Conservation (phyloP, 2,113 vertebrate genomes). For the Vidua chalybeata region DNA sequence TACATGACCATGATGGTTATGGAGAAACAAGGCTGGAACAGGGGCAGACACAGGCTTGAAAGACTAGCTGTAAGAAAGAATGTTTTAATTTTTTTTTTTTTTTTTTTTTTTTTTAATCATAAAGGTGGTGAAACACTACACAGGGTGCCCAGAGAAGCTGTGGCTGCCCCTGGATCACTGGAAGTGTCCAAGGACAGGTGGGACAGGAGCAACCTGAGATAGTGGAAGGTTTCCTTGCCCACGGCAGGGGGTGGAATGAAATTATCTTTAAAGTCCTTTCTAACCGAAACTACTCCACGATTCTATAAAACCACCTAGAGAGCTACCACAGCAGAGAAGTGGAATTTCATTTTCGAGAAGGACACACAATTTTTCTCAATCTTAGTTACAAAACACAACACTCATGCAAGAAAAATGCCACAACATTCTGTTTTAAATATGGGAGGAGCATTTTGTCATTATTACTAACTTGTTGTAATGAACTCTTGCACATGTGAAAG, state of each 20-base stretch:
- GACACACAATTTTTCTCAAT: neutral
- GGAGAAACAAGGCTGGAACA: neutral
- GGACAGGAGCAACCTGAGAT: fast-evolving
- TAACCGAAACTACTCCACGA: neutral
- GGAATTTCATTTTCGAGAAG: neutral
- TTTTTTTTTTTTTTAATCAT: neutral
- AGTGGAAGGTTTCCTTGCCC: neutral
- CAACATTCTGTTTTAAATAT: neutral
- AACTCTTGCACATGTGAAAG: neutral
- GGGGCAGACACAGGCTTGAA: neutral
- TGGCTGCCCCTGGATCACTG: neutral
- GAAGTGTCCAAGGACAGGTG: fast-evolving
- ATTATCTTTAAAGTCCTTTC: neutral
- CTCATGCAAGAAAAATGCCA: neutral
- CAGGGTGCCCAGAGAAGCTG: neutral
- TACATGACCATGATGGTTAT: neutral
- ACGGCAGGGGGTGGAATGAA: fast-evolving
- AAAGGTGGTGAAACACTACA: neutral
- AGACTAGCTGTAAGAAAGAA: neutral
- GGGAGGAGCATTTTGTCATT: neutral
- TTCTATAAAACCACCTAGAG: neutral
- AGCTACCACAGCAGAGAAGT: neutral
- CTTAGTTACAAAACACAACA: neutral
- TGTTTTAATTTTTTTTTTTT: neutral
- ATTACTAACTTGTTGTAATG: neutral